phyloP scores from a whole-genome alignment of 30 jellyfish, hydroid and myxozoan genomes.

The Aurelia aurita region DNA sequence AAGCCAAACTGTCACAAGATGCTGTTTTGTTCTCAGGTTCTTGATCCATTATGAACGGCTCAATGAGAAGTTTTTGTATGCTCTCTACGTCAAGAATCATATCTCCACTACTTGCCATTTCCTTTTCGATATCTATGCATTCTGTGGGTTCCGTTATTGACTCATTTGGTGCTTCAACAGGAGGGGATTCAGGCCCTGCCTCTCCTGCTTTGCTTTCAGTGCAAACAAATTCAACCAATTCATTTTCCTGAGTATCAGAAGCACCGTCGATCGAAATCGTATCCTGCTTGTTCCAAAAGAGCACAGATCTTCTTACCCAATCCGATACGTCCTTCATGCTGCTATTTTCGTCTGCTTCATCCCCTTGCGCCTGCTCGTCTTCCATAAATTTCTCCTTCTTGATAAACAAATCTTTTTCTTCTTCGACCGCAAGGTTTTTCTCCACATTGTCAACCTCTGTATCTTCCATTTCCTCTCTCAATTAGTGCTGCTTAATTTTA shows the following conservation, averaged over 20 bases:
- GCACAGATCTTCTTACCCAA: conserved; percentile 87
- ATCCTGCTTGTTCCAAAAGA: conserved; percentile 87
- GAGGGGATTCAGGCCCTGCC: conserved; percentile 21
- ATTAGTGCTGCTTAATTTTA: too few species aligned
- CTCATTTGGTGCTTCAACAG: conserved; percentile 19
- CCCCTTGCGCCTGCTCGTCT: background rate
- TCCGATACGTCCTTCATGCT: conserved; percentile 60
- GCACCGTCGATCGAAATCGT: conserved; percentile 60
- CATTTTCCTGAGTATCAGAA: conserved; percentile 22
- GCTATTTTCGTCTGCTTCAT: background rate
- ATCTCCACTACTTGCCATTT: conserved; percentile 28
- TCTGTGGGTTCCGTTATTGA: conserved; percentile 67
- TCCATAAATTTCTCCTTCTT: too few species aligned
- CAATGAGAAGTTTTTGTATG: conserved; percentile 37
- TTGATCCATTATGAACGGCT: conserved; percentile 58
- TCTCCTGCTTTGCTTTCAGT: background rate
- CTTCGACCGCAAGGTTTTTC: too few species aligned
- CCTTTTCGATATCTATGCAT: conserved; percentile 16
- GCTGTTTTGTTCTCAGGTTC: conserved; percentile 19
- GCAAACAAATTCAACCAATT: background rate
- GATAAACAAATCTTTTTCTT: too few species aligned
- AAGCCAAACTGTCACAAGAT: conserved; percentile 8
- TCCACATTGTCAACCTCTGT: too few species aligned
- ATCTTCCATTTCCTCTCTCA: too few species aligned
- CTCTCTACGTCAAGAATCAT: conserved; percentile 66